Evolutionary conservation across 2,888 invertebrate genomes (phyloP), one percentile per base, ranked within the genome.

Genomic region (Ophion slaviceki): DNA sequence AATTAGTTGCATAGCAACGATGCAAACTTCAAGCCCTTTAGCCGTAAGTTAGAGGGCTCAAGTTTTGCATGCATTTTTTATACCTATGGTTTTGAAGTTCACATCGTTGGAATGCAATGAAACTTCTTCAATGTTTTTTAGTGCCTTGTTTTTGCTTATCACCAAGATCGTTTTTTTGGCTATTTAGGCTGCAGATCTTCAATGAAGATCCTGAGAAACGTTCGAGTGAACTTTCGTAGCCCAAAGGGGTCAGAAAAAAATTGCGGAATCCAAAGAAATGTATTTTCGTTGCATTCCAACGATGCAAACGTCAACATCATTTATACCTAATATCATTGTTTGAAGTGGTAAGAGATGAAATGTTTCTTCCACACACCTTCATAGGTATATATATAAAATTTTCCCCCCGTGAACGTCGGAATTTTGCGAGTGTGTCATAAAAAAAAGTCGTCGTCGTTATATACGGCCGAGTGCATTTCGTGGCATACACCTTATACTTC

Each of bases 391-490:
- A 17, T 71, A 40, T 68, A 36, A 17, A 61, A 61, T 10, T 17
- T 45, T 76, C 81, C 68, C 76, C 79, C 84, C 85, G 82, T 84
- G 80, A 83, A 82, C 76, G 83, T 86, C 84, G 80, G 85, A 87
- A 82, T 83, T 78, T 79, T 74, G 83, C 76, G 82, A 80, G 68
- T 78, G 79, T 85, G 72, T 79, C 45, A 64, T 80, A 68, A 85
- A 79, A 72, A 78, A 72, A 85, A 82, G 78, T 57, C 62, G 78
- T 83, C 70, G 47, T 78, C 80, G 70, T 62, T 53, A 53, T 17
- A 47, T 80, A 80, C 82, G 72, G 82, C 85, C 83, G 86, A 86
- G 86, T 86, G 86, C 86, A 86, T 85, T 82, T 53, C 75, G 80
- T 83, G 70, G 78, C 82, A 76, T 84, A 81, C 76, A 78, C 81